phyloP scores from a whole-genome alignment of 2,113 vertebrate species.

The Carollia perspicillata region DNA sequence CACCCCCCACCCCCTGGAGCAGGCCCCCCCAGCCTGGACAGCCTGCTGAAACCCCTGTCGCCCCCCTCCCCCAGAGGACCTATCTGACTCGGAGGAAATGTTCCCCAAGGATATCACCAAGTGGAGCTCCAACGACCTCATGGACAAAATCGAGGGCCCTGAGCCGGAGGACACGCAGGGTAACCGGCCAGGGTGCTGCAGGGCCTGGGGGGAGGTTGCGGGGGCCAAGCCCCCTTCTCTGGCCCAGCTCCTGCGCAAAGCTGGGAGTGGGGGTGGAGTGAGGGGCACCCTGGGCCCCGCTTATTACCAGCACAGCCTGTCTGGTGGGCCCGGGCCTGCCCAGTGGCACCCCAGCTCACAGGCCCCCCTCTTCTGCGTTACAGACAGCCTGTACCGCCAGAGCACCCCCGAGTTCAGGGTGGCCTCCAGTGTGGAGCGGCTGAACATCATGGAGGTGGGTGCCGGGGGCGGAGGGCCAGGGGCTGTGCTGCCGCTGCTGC shows the following conservation, averaged over 20 bases:
- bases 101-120: constrained; percentile 94
- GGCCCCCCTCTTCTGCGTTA: not conserved
- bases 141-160: constrained; percentile 93
- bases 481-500: not conserved
- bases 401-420: constrained; percentile 38
- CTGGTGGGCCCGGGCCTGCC: not conserved
- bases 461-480: not conserved
- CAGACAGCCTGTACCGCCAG: constrained; percentile 48
- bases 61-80: constrained; percentile 85
- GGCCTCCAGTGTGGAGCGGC: constrained; percentile 71
- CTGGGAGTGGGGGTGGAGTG: not conserved
- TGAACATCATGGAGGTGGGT: constrained; percentile 70
- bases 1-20: not conserved
- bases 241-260: not conserved
- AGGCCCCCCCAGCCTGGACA: accelerated
- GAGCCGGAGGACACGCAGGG: constrained; percentile 85
- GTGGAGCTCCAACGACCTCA: constrained; percentile 96
- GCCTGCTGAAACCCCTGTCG: not conserved
- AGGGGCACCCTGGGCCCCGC: not conserved
- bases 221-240: not conserved
- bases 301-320: not conserved
- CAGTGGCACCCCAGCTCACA: not conserved
- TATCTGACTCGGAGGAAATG: constrained; percentile 90
- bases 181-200: not conserved
- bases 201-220: accelerated